Evolutionary conservation across 2,797 vertebrate genomes (phyloP), one percentile per base, ranked within the genome.

Genomic region (Tenualosa thibaudeaui): DNA sequence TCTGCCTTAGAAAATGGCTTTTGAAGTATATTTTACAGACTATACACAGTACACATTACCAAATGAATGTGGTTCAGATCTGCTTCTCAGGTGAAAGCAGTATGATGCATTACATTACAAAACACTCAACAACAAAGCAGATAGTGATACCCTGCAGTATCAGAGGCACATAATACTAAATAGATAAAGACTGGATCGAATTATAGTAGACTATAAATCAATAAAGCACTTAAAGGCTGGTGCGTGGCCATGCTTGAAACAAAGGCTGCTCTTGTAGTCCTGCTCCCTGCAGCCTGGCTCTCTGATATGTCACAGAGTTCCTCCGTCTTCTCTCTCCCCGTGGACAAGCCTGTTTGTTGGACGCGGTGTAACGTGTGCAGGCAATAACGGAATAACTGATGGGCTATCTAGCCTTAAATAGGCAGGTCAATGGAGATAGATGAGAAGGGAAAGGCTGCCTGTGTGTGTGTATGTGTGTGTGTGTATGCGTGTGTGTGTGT

Each of bases 341-440:
- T 13, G 13, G 68, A 15, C 68, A 75, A 15, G 31, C 12, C 68
- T 40, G 68, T 7, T 40, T 1, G 65, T 13, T 15, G 13, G 68
- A 24, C 51, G 51, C 0, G 13, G 51, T 15, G 0, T 75, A 40
- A 75, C 68, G 37, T 40, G 68, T 43, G 68, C 26, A 4, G 37
- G 68, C 68, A 31, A 37, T 75, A 75, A 43, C 37, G 3, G 31
- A 43, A 40, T 17, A 7, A 37, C 68, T 5, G 68, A 43, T 15
- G 13, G 31, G 68, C 37, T 75, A 75, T 75, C 31, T 75, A 3
- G 68, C 68, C 68, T 40, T 43, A 75, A 43, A 15, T 75, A 17
- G 31, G 9, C 68, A 75, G 68, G 68, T 75, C 68, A 75, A 75
- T 75, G 68, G 68, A 75, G 68, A 75, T 43, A 13, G 68, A 75